Evolutionary conservation across 2,888 invertebrate genomes (phyloP).

Genomic region (Megamerina dolium): DNA sequence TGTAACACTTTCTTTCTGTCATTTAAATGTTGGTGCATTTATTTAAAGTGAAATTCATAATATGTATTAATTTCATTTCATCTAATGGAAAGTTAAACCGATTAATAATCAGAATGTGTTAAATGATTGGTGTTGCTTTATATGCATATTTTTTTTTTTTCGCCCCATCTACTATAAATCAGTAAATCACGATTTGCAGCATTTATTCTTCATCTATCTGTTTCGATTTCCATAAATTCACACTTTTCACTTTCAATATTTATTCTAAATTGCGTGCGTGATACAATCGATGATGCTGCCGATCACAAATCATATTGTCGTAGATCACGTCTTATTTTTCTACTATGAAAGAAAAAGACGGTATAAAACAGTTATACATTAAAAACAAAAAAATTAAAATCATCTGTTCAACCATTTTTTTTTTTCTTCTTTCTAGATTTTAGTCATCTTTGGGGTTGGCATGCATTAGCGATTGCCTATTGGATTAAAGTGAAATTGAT

Average conservation of each 20-base stretch:
- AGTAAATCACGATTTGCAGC: conserved; percentile 29
- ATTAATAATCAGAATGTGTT: too few species aligned
- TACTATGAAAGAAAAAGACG: too few species aligned
- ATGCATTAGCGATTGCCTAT: conserved; percentile 42
- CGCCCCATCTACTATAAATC: conserved; percentile 20
- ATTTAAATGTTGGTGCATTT: too few species aligned
- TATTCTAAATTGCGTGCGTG: neutral
- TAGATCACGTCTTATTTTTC: neutral
- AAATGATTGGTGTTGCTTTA: too few species aligned
- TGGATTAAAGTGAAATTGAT: conserved; percentile 47
- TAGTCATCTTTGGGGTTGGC: conserved; percentile 39
- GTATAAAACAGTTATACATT: too few species aligned
- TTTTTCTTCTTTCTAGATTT: conserved; percentile 5
- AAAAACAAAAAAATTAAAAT: neutral
- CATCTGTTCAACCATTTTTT: neutral
- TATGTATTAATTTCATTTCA: neutral
- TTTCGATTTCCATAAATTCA: conserved; percentile 29
- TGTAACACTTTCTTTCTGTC: too few species aligned
- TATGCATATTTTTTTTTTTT: neutral
- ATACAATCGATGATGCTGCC: neutral
- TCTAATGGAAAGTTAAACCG: too few species aligned
- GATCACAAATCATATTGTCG: neutral
- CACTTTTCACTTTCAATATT: conserved; percentile 43
- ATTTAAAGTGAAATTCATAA: neutral
- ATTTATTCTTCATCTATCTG: neutral